Evolutionary conservation across 2,888 invertebrate genomes (phyloP).

Genomic region (Timema podura): DNA sequence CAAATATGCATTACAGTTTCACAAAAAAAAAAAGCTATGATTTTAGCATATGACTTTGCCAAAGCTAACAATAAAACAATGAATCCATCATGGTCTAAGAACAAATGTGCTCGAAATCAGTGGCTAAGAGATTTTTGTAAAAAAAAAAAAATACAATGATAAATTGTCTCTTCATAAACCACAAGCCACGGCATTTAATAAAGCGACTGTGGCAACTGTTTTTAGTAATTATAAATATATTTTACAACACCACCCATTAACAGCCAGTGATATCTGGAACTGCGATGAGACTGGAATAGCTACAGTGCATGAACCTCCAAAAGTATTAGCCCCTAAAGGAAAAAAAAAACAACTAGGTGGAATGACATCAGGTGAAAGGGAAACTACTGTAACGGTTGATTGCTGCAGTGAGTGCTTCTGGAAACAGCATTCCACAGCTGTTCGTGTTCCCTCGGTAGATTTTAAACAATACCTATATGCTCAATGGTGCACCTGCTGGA

Average conservation of each 20-base stretch:
- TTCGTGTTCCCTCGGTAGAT: background rate
- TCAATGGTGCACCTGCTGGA: slow-evolving; percentile 6
- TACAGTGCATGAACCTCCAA: slow-evolving; percentile 10
- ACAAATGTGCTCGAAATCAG: background rate
- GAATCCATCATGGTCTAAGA: background rate
- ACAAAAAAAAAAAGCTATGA: background rate
- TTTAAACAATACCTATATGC: background rate
- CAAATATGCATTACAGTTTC: background rate
- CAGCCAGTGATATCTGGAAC: background rate
- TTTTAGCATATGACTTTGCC: background rate
- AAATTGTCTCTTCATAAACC: background rate
- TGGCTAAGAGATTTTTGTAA: background rate
- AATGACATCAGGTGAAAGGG: background rate
- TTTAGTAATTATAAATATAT: slow-evolving; percentile 3
- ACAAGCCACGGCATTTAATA: background rate
- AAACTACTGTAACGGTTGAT: background rate
- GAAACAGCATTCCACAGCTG: too few species aligned
- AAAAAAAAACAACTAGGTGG: slow-evolving; percentile 6
- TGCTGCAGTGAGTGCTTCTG: too few species aligned
- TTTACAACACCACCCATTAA: background rate
- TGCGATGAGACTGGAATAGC: slow-evolving; percentile 1
- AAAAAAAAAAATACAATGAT: background rate
- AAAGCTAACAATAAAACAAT: background rate
- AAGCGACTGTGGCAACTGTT: background rate
- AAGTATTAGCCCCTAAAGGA: background rate